A percentile compares a stretch with the other conserved stretches of the same genome.
Evolutionary conservation across 2,888 invertebrate species (phyloP).

Genomic region (Patella ulyssiponensis): DNA sequence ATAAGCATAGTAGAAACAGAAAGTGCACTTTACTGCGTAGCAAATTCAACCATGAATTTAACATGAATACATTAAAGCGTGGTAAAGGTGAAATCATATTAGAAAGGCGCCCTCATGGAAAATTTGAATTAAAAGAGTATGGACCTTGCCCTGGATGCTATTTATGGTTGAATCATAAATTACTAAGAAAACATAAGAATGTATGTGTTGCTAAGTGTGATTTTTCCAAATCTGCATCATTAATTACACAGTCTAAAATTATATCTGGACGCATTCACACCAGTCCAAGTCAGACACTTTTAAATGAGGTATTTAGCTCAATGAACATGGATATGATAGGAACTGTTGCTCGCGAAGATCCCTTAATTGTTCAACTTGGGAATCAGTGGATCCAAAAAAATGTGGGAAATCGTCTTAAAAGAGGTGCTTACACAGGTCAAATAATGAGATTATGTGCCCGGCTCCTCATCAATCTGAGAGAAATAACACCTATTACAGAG

Average conservation of each 20-base stretch:
- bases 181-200: constrained; percentile 11
- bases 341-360: constrained; percentile 10
- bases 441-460: constrained; percentile 10
- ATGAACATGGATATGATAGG: constrained; percentile 10
- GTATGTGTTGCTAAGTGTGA: constrained; percentile 6
- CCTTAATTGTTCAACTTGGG: constrained; percentile 8
- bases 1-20: constrained; percentile 10
- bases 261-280: constrained; percentile 3
- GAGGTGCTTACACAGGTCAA: constrained; percentile 6
- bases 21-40: constrained; percentile 13
- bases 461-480: constrained; percentile 13
- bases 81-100: constrained; percentile 10
- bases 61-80: constrained; percentile 10
- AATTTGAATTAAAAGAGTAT: constrained; percentile 10
- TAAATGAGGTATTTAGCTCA: constrained; percentile 7
- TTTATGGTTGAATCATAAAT: constrained; percentile 11
- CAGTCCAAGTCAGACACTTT: constrained; percentile 1
- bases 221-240: constrained; percentile 13
- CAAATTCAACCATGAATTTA: constrained; percentile 5
- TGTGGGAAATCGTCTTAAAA: constrained; percentile 8
- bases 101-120: constrained; percentile 10
- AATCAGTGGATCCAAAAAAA: constrained; percentile 10
- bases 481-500: constrained; percentile 7
- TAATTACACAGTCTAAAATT: constrained; percentile 11
- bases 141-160: constrained; percentile 12